Evolutionary conservation across 2,113 vertebrate species (phyloP), one percentile per base, ranked within the genome.

Genomic region (Alethe diademata): DNA sequence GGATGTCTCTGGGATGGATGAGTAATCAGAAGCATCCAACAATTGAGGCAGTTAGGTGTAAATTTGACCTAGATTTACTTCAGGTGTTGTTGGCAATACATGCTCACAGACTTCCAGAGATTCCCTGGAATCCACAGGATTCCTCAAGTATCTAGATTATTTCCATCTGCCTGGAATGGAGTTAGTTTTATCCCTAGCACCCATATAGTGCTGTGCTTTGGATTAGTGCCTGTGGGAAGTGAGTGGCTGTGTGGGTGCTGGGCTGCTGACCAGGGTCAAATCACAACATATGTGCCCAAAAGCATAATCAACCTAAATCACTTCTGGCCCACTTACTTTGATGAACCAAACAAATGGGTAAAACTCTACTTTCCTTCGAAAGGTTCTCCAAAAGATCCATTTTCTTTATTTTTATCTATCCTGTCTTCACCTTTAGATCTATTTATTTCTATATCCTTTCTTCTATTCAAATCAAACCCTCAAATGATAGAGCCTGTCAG

Each of bases 221-320:
- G 25, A 13, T 6, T 64, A 29, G 26, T 90, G 70, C 6, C 64
- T 14, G 35, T 7, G 29, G 17, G 11, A 15, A 69, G 23, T 20
- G 29, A 87, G 31, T 1, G 6, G 26, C 29, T 86, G 26, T 43
- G 14, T 40, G 43, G 29, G 22, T 51, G 8, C n/a, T 40, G 65
- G 25, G 12, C 58, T 89, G 23, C 19, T 70, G 64, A 9, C n/a
- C 0, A 0, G 24, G 28, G 24, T 58, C n/a, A 79, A 36, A 45
- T 51, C 36, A 33, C 42, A 51, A 35, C 12, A 9, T 8, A 5
- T 26, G 14, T 26, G 20, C 23, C 42, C 47, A 35, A 76, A 80
- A 86, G 5, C 28, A 54, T 33, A 42, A 70, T 15, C 35, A 83
- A 22, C 16, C 60, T 65, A 56, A 83, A 43, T 86, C n/a, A 43